Base-by-base conservation (phyloP, 1,140 invertebrate genomes). In the Mamestra configurata region DNA sequence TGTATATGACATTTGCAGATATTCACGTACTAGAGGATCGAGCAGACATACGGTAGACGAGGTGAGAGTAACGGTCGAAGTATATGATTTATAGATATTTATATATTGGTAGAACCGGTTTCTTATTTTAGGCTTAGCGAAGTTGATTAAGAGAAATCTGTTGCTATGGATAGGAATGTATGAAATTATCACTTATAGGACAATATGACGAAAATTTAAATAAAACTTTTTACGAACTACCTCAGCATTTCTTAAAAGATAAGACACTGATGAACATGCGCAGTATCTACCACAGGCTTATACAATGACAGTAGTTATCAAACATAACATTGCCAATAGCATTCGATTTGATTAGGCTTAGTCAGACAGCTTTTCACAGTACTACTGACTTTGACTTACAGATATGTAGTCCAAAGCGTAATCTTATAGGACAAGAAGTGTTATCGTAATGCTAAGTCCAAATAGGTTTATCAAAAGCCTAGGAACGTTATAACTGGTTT, bases 31-130 rank as follows among this genome's bases (percentile, higher is more conserved):
- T 66, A 35, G 57, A 31, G 2, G 57, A 40, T 66, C 37, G 10
- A 43, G 61, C 13, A 71, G 68, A 53, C 68, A 53, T 18, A 35
- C 68, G 27, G 68, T 53, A 71, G 68, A 71, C 68, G 22, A 71
- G 46, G 27, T 71, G 64, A 22, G 64, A 71, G 24, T 71, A 53
- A 71, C 68, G 68, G 68, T 31, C 1, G 40, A 31, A 71, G 27
- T 11, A 15, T 49, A 46, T 70, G 61, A 66, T 31, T 31, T 71
- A n/a, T n/a, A n/a, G n/a, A n/a, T n/a, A n/a, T n/a, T n/a, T n/a
- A n/a, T n/a, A n/a, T n/a, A 35, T 53, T 71, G 24, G 35, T 20
- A 20, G 15, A 71, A 71, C 46, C 46, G 68, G 68, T 71, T 71
- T 35, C 24, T 27, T 20, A 35, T 53, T 53, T 64, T 49, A 22